Evolutionary conservation across 2,888 invertebrate genomes (phyloP).

Genomic region (Phoenoteleia sp.): DNA sequence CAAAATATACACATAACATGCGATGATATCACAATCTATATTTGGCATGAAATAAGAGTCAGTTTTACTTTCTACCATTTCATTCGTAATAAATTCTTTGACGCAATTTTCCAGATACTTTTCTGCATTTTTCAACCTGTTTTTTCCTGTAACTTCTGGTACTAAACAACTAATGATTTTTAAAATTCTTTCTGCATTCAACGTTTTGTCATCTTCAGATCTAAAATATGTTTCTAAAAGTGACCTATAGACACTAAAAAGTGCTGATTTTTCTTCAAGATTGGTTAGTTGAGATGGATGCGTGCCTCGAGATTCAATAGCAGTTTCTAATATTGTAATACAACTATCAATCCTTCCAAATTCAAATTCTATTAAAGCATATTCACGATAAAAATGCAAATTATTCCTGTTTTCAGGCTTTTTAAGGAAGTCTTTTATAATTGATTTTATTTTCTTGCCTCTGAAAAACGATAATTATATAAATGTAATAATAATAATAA

Average conservation of each 20-base stretch:
- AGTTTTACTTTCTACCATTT: constrained; percentile 59
- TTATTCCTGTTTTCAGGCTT: constrained; percentile 88
- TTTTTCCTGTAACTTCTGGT: constrained; percentile 56
- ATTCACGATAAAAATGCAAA: constrained; percentile 89
- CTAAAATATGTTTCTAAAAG: constrained; percentile 83
- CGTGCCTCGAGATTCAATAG: constrained; percentile 84
- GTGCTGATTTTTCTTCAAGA: constrained; percentile 82
- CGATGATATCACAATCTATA: constrained; percentile 87
- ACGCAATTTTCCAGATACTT: constrained; percentile 77
- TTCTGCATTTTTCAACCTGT: constrained; percentile 75
- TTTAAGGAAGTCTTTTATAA: constrained; percentile 88
- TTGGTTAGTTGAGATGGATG: constrained; percentile 76
- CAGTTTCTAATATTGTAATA: constrained; percentile 87
- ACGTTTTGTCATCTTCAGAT: constrained; percentile 72
- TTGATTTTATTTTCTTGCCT: constrained; percentile 87
- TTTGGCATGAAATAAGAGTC: constrained; percentile 87
- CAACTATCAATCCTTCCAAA: constrained; percentile 86
- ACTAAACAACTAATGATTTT: constrained; percentile 76
- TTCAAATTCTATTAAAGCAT: constrained; percentile 89
- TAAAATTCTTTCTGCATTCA: constrained; percentile 74
- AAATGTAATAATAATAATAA: constrained; percentile 17
- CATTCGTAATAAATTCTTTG: constrained; percentile 74
- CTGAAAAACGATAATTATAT: constrained; percentile 72
- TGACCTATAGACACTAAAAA: constrained; percentile 86
- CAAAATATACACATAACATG: constrained; percentile 88